Base-by-base conservation (phyloP, 1,140 invertebrate species). In the Saccostrea echinata region DNA sequence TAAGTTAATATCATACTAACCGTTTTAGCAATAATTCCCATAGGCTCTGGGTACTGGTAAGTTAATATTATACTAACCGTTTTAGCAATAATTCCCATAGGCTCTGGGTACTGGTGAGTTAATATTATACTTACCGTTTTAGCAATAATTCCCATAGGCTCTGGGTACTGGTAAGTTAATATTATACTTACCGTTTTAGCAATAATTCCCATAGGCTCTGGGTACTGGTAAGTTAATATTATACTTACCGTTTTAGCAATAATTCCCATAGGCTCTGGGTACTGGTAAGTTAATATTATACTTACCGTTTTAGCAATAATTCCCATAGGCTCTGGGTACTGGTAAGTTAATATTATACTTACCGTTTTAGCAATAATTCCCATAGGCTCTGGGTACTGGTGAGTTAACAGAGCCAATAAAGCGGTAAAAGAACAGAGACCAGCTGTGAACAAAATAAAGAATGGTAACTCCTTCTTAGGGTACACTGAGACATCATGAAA, bases 401-500 rank as follows among this genome's bases (percentile, higher is more conserved):
- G 98, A 61, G 98, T 98, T 68, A 99, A 95, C 27, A 99, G 95
- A 21, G 98, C 98, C 84, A 99, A 95, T 0, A 99, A 95, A n/a
- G 98, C 98, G n/a, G 98, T 98, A 93, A 98, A 97, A 0, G 98
- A 98, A 95, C 98, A 99, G 55, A 99, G 94, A 64, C 98, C 97
- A 61, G 98, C 98, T 35, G 98, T 99, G 93, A 99, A 99, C 51
- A 99, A 95, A 91, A 99, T 99, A 94, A 98, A 98, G 95, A 99
- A 98, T 84, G 98, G 98, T 83, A 99, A 95, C 94, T 99, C 98
- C 93, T 98, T 98, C 95, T 99, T 98, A 3, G 98, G 98, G 95
- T 98, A 99, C 1, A 99, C 98, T 27, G 98, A 99, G 1, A 99
- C 97, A 91, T 99, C 97, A 95, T 99, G 99, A 95, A 98, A 99